Percentiles rank a stretch among this genome's conserved stretches.
Conservation (phyloP, 2,797 vertebrate genomes). For the Borostomias antarcticus region DNA sequence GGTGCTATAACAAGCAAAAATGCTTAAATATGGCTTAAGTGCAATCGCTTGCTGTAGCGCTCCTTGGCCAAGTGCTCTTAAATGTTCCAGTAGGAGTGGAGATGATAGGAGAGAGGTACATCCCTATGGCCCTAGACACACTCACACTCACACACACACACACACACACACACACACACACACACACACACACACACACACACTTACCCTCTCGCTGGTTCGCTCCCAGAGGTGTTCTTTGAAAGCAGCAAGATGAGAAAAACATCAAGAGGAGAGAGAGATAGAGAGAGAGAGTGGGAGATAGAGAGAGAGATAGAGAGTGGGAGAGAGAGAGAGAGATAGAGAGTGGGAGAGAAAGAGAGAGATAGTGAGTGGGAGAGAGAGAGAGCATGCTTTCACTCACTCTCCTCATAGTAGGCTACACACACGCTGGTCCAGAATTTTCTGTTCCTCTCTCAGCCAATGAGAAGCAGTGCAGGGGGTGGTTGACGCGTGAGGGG, state of each 20-base stretch:
- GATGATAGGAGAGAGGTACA: too few species aligned
- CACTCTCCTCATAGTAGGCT: not conserved
- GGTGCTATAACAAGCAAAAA: too few species aligned
- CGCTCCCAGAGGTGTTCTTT: not conserved
- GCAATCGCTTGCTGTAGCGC: too few species aligned
- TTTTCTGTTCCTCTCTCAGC: slow-evolving; percentile 58
- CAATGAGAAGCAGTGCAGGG: slow-evolving; percentile 47
- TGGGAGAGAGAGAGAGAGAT: not conserved
- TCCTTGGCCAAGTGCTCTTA: too few species aligned
- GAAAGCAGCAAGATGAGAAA: slow-evolving; percentile 11
- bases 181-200: slow-evolving; percentile 12
- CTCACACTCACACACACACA: not conserved
- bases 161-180: slow-evolving; percentile 8
- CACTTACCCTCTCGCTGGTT: slow-evolving; percentile 21
- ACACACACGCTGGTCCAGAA: slow-evolving; percentile 40
- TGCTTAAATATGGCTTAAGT: too few species aligned
- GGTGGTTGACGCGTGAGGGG: slow-evolving; percentile 51
- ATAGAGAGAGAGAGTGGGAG: not conserved
- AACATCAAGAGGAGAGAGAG: not conserved
- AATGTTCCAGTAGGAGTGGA: too few species aligned
- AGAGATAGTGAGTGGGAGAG: not conserved
- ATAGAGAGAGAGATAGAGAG: not conserved
- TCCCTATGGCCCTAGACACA: not conserved
- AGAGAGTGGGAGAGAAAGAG: slow-evolving; percentile 1
- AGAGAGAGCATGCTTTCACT: slow-evolving; percentile 2